Percentiles rank a stretch among this genome's conserved stretches.
These are phyloP conservation scores for Microtus oregoni DNA, from an alignment of 2,113 vertebrate species.

Conservation along the genomic window DNA sequence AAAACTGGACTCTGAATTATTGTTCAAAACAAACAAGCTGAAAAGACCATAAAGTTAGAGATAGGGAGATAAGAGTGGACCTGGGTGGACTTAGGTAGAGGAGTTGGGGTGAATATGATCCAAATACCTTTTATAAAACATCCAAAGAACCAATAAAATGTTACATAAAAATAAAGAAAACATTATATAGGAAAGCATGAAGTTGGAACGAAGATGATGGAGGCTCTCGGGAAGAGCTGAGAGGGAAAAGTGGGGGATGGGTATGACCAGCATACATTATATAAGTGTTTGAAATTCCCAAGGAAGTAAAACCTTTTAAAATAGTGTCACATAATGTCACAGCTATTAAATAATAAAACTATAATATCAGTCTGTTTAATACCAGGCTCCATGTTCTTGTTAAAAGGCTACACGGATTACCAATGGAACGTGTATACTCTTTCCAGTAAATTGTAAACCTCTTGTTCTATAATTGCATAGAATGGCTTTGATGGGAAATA, in stretches of 20 bases:
- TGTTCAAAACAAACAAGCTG: too few species aligned
- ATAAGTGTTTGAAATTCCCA: not conserved
- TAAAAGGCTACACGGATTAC: not conserved
- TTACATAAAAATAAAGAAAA: not conserved
- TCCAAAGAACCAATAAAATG: not conserved
- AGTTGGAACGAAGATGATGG: too few species aligned
- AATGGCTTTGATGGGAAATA: not conserved
- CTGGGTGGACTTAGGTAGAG: too few species aligned
- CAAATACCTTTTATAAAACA: too few species aligned
- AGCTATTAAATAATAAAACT: not conserved
- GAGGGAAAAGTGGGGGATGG: not conserved
- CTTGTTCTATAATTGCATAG: not conserved
- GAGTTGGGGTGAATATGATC: too few species aligned
- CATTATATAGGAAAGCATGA: not conserved
- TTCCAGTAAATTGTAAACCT: not conserved
- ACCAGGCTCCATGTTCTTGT: not conserved
- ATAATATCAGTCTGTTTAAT: not conserved
- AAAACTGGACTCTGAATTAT: too few species aligned
- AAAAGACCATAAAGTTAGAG: too few species aligned
- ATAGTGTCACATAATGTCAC: not conserved
- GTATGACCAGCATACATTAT: not conserved
- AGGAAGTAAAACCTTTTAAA: not conserved
- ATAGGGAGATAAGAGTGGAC: too few species aligned
- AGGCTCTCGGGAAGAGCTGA: not conserved
- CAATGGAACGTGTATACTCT: not conserved